phyloP scores from a whole-genome alignment of 2,888 invertebrate genomes.

The Trissoscelio sp. region DNA sequence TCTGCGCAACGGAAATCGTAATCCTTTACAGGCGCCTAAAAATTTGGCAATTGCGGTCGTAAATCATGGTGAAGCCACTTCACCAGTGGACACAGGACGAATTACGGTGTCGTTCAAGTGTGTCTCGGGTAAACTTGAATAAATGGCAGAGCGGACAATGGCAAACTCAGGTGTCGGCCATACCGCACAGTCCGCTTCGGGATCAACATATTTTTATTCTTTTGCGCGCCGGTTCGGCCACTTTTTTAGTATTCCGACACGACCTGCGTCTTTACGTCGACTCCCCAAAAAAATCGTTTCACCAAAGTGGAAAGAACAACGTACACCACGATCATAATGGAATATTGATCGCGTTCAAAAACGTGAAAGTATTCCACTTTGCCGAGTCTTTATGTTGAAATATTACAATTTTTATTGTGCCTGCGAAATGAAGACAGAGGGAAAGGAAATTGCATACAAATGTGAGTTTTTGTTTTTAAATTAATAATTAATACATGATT shows the following conservation, averaged over 20 bases:
- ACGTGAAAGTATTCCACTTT: constrained; percentile 53
- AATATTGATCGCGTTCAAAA: constrained; percentile 57
- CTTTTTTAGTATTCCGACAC: constrained; percentile 44
- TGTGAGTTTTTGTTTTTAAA: neutral
- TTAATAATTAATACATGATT: too few relatives aligned
- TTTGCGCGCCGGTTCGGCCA: neutral
- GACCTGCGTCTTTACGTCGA: constrained; percentile 30
- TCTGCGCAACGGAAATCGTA: constrained; percentile 38
- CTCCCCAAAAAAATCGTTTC: constrained; percentile 43
- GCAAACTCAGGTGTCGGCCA: constrained; percentile 42
- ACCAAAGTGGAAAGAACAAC: constrained; percentile 49
- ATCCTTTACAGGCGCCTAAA: constrained; percentile 48
- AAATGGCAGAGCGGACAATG: constrained; percentile 33
- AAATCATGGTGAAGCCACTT: constrained; percentile 46
- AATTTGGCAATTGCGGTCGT: constrained; percentile 42
- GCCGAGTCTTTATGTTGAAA: constrained; percentile 12
- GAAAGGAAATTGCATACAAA: neutral
- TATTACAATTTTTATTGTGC: constrained; percentile 30
- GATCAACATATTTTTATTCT: constrained; percentile 38
- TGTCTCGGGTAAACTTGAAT: constrained; percentile 22
- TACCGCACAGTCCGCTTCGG: neutral
- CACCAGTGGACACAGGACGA: constrained; percentile 16
- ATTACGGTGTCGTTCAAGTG: constrained; percentile 33
- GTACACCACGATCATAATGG: constrained; percentile 48
- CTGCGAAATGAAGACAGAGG: too few relatives aligned